Percentiles rank a stretch among this genome's conserved stretches.
phyloP scores from a whole-genome alignment of 92 coral and sea anemone genomes.

The Paragorgia papillata region DNA sequence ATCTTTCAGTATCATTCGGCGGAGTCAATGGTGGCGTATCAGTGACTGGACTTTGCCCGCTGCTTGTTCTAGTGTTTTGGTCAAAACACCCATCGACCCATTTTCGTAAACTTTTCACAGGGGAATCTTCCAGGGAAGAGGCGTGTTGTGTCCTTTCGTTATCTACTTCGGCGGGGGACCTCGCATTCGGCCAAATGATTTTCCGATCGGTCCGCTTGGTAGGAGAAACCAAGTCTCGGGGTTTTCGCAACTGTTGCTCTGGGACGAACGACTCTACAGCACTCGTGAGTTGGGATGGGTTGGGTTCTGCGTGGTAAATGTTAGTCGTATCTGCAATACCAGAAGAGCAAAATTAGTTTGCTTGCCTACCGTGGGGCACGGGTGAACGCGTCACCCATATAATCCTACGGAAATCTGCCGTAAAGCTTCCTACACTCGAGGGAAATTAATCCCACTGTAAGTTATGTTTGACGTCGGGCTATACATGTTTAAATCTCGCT shows the following conservation, averaged over 20 bases:
- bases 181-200: conserved; percentile 13
- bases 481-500: too few relatives aligned
- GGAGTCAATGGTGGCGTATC: conserved; percentile 93
- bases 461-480: background rate
- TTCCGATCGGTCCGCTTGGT: conserved; percentile 8
- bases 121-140: conserved; percentile 78
- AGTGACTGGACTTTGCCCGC: conserved; percentile 45
- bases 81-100: conserved; percentile 99
- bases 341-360: background rate
- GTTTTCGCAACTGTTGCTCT: background rate
- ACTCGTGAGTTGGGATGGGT: conserved; percentile 15
- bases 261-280: background rate
- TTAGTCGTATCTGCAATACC: background rate
- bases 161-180: conserved; percentile 34
- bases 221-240: conserved; percentile 29
- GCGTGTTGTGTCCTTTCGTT: conserved; percentile 28
- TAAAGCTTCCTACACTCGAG: background rate
- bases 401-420: conserved; percentile 3
- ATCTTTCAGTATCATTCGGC: conserved; percentile 33
- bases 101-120: conserved; percentile 92
- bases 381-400: background rate
- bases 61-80: conserved; percentile 49
- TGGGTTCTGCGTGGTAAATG: background rate
- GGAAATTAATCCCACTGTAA: conserved; percentile 2
- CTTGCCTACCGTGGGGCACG: background rate